phyloP scores from a whole-genome alignment of 2,888 invertebrate genomes.

The Drosophila anomelani region DNA sequence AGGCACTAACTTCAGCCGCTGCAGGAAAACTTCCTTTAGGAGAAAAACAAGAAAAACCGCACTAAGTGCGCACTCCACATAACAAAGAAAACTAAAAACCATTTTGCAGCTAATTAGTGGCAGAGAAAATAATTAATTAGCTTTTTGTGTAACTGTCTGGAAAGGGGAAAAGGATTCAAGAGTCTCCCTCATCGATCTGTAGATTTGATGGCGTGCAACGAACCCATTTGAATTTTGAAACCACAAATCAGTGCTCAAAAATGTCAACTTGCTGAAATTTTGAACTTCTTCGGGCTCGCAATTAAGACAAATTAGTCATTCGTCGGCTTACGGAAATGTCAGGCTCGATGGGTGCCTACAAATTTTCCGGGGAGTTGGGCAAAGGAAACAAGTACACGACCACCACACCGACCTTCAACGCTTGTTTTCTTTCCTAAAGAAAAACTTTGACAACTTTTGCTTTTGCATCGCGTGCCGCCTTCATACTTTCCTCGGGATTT shows the following conservation, averaged over 20 bases:
- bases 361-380: constrained; percentile 4
- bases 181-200: constrained; percentile 45
- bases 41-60: constrained; percentile 13
- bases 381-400: constrained; percentile 49
- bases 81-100: constrained; percentile 26
- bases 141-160: constrained; percentile 26
- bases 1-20: constrained; percentile 42
- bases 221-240: constrained; percentile 58
- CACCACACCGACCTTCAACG: constrained; percentile 43
- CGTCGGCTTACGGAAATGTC: constrained; percentile 64
- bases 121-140: constrained; percentile 70
- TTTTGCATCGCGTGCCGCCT: constrained; percentile 72
- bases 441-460: constrained; percentile 32
- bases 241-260: constrained; percentile 56
- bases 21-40: constrained; percentile 22
- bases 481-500: constrained; percentile 30
- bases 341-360: constrained; percentile 28
- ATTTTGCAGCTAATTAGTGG: constrained; percentile 71
- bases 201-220: constrained; percentile 57
- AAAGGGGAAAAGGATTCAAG: constrained; percentile 40
- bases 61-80: constrained; percentile 62
- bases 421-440: constrained; percentile 21
- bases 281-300: constrained; percentile 30
- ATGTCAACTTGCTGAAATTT: constrained; percentile 51
- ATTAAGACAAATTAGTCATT: constrained; percentile 72